Base-by-base conservation (phyloP, 2,888 invertebrate genomes). In the Protonemura montana region DNA sequence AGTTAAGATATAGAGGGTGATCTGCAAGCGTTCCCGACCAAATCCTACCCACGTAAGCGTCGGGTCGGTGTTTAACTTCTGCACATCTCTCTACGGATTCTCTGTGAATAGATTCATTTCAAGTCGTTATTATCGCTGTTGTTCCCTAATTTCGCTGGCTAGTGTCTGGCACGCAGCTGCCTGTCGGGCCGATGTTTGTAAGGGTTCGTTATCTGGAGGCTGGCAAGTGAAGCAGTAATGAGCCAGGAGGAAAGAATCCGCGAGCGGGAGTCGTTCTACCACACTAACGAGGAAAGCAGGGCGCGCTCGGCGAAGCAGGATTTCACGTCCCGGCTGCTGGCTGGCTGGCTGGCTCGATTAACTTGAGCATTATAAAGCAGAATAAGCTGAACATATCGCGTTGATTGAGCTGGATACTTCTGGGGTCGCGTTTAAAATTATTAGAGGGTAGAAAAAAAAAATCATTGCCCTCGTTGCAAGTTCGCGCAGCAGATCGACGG, bases 221-320 rank as follows among this genome's bases (percentile, higher is more conserved):
- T 59, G 28, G 78, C 78, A 78, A 78, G 78, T 78, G 78, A 78
- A 10, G 78, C 78, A 27, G 78, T 78, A 78, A 78, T 78, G 78
- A 78, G 78, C 78, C 26, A 28, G 27, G 26, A 78, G 28, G 78
- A 26, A 27, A 26, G 78, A 78, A 78, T 26, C 78, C 59, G 59
- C 13, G 27, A 78, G 78, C 78, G 10, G 13, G 21, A 78, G 27
- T 27, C 78, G 27, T 10, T 78, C 26, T n/a, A 28, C 78, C 78
- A 78, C 28, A 59, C 78, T 78, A 78, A 78, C 78, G 78, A 78
- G 78, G 28, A 78, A 26, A 10, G 78, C 10, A 35, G 5, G 35
- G 35, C 35, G 35, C 35, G 3, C 5, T 3, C 35, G 35, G 35
- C 3, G 35, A 35, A 10, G 35, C 35, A 6, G 35, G 5, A 35